Evolutionary conservation across 2,888 invertebrate genomes (phyloP).

Genomic region (Neoaliturus tenellus): DNA sequence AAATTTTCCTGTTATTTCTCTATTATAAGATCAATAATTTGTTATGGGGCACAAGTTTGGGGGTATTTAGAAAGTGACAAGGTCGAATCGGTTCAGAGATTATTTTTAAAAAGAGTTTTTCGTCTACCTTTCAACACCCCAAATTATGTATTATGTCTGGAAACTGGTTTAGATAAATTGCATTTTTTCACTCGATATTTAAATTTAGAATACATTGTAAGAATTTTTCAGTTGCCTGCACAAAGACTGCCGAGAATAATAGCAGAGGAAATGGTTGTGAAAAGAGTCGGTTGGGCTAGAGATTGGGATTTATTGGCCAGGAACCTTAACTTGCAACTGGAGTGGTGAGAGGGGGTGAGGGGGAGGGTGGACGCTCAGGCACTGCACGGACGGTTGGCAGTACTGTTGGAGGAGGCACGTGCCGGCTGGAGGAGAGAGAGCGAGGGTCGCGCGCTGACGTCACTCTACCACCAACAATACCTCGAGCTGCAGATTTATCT

Average conservation of each 20-base stretch:
- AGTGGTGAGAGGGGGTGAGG: no score
- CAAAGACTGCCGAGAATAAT: neutral
- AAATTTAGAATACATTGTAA: neutral
- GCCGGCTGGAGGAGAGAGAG: no score
- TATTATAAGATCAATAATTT: constrained; percentile 38
- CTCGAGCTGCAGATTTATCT: no score
- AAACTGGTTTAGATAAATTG: constrained; percentile 19
- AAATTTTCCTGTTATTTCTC: constrained; percentile 46
- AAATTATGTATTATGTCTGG: constrained; percentile 53
- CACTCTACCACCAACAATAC: no score
- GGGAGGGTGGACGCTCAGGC: no score
- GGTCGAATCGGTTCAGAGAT: constrained; percentile 16
- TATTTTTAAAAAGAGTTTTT: constrained; percentile 44
- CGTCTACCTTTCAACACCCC: constrained; percentile 41
- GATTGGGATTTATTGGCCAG: no score
- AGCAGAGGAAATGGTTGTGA: constrained; percentile 19
- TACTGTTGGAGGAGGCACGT: no score
- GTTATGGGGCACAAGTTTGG: constrained; percentile 55
- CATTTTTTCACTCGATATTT: constrained; percentile 1
- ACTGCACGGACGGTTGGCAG: no score
- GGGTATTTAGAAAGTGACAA: constrained; percentile 9
- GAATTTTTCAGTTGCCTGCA: neutral
- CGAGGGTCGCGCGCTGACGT: no score
- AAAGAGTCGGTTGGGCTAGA: neutral
- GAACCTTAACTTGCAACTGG: no score